A percentile compares a stretch with the other conserved stretches of the same genome.
phyloP scores from a whole-genome alignment of 2,113 vertebrate species.

The Sminthopsis crassicaudata region DNA sequence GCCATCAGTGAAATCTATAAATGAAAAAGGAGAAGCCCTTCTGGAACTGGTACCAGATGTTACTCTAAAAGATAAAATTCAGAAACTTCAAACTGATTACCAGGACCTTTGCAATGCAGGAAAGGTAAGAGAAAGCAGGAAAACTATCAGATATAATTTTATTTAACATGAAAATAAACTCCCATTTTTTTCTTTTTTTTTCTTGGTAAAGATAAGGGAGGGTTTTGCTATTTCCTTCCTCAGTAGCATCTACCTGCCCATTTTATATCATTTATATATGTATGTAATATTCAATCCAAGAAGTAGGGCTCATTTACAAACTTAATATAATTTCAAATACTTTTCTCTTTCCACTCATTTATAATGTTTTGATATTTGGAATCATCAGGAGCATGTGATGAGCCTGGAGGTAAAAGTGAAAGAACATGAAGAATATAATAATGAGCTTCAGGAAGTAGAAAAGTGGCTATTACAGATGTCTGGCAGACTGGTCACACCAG shows the following conservation, averaged over 20 bases:
- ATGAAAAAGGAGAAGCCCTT: slow-evolving; percentile 93
- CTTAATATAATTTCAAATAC: neutral
- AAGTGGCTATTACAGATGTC: slow-evolving; percentile 98
- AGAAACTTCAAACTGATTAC: slow-evolving; percentile 89
- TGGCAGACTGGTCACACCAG: slow-evolving; percentile 92
- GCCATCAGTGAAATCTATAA: slow-evolving; percentile 90
- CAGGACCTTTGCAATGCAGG: slow-evolving; percentile 86
- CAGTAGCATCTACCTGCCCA: neutral
- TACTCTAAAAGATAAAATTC: slow-evolving; percentile 88
- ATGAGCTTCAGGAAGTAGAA: slow-evolving; percentile 94
- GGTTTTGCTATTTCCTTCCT: neutral
- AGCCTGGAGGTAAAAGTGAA: slow-evolving; percentile 90
- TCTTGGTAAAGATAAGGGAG: neutral
- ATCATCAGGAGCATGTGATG: slow-evolving; percentile 86
- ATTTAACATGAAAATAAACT: too few relatives aligned
- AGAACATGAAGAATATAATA: slow-evolving; percentile 95
- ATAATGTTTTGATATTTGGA: slow-evolving; percentile 30
- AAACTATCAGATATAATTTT: neutral
- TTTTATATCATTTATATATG: neutral
- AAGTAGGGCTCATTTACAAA: neutral
- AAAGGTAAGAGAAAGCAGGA: slow-evolving; percentile 82
- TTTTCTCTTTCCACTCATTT: neutral
- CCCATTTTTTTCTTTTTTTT: neutral
- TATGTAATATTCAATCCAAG: neutral
- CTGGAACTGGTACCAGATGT: slow-evolving; percentile 88